Base-by-base conservation (phyloP, 1,140 invertebrate genomes). In the Portunus trituberculatus region DNA sequence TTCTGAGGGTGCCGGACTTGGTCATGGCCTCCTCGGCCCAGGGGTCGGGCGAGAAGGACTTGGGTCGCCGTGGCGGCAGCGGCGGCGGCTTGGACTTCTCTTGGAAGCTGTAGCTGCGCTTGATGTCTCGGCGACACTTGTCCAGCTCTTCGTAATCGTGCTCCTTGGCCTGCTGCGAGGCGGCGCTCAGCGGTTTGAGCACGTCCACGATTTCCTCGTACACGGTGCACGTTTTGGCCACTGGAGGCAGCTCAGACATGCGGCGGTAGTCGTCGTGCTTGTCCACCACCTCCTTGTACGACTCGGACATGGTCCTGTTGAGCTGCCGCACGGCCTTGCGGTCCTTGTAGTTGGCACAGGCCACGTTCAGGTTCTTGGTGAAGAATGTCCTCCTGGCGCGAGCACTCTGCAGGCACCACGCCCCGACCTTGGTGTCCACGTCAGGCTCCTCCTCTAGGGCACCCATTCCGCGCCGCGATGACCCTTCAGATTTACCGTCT, bases 121-220 rank as follows among this genome's bases (percentile, higher is more conserved):
- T 96, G n/a, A 96, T 96, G 67, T 96, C 96, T 52, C 94, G 82
- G 82, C 96, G 95, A 39, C 95, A 95, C 89, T 96, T 96, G 67
- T 96, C 96, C 29, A 96, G 84, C 83, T 96, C 96, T 46, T 96
- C 96, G 52, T 96, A 96, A 48, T 96, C 96, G 52, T 96, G 96
- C 52, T 96, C 96, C 83, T 96, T 96, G 32, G 92, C 59, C 76
- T 95, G 91, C 45, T 95, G 88, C 76, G 91, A 92, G 28, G 95
- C 95, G 46, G 93, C 91, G 45, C 59, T 96, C 16, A 96, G 89
- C 45, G 95, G 96, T 29, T 95, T 96, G 4, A 96, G 82, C 31
- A 96, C 96, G 48, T 96, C 96, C 12, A 95, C 94, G 29, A 96
- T 96, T 93, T 96, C 96, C 46, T 96, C 96, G 46, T 96, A 96